Percentiles rank a stretch among this genome's conserved stretches.
These are phyloP conservation scores for Cavia porcellus DNA, from an alignment of 2,113 vertebrate species.

Conservation along the genomic window DNA sequence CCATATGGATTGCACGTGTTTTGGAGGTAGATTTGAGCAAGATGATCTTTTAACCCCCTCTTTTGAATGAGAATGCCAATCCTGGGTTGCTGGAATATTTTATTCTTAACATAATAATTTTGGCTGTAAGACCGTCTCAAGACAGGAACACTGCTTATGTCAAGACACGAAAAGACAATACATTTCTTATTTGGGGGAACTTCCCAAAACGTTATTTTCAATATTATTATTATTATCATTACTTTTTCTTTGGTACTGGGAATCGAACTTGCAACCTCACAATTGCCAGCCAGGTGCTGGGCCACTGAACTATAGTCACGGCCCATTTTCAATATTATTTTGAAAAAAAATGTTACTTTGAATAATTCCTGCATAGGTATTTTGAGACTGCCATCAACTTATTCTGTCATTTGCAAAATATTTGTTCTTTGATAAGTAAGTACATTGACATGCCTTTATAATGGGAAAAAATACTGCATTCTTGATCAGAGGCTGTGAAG, in stretches of 20 bases:
- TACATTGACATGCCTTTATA: constrained; percentile 21
- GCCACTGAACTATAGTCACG: too few species aligned
- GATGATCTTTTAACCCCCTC: constrained; percentile 47
- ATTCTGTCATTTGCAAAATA: not conserved
- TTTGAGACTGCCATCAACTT: not conserved
- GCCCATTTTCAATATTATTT: not conserved
- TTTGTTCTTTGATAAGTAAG: constrained; percentile 43
- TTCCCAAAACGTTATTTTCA: not conserved
- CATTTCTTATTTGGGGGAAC: not conserved
- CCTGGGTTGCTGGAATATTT: constrained; percentile 38
- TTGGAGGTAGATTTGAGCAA: constrained; percentile 56
- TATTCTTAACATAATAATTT: constrained; percentile 41
- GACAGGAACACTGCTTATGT: not conserved
- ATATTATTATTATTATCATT: not conserved
- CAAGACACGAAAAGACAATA: not conserved
- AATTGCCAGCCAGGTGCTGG: too few species aligned
- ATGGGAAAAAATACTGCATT: not conserved
- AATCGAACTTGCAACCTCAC: too few species aligned
- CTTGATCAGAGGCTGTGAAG: not conserved
- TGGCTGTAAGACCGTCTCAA: not conserved
- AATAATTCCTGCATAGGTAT: not conserved
- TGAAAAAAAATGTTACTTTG: not conserved
- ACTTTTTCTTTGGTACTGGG: too few species aligned
- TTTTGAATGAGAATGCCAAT: constrained; percentile 55
- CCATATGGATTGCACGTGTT: constrained; percentile 78